phyloP scores from a whole-genome alignment of 2,113 vertebrate genomes.

The Pachycephala philippinensis region DNA sequence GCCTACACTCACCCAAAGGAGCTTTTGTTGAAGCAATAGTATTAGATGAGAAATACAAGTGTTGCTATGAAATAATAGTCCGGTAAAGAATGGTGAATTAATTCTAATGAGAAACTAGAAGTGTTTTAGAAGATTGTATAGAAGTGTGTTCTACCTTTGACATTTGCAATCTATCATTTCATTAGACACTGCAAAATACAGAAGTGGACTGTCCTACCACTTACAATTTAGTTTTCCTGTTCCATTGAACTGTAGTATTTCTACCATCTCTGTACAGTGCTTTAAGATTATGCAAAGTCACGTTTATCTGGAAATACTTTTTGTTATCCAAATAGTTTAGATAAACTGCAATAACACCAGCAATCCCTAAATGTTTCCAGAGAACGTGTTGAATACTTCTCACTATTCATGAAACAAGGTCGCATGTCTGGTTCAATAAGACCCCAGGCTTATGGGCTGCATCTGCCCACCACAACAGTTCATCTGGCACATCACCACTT shows the following conservation, averaged over 20 bases:
- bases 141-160: neutral
- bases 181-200: neutral
- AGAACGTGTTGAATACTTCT: neutral
- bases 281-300: neutral
- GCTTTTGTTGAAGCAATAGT: neutral
- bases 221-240: neutral
- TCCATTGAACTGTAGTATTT: neutral
- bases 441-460: neutral
- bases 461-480: neutral
- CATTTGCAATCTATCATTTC: neutral
- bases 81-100: neutral
- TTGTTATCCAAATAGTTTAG: neutral
- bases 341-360: neutral
- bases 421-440: neutral
- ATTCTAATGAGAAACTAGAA: neutral
- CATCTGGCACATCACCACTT: neutral
- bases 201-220: neutral
- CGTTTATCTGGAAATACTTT: neutral
- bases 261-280: neutral
- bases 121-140: neutral
- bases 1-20: neutral
- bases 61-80: neutral
- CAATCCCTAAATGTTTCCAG: neutral
- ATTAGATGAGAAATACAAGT: neutral
- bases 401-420: neutral